Evolutionary conservation across 1,140 invertebrate species (phyloP).

Genomic region (Trigoniulus corallinus): DNA sequence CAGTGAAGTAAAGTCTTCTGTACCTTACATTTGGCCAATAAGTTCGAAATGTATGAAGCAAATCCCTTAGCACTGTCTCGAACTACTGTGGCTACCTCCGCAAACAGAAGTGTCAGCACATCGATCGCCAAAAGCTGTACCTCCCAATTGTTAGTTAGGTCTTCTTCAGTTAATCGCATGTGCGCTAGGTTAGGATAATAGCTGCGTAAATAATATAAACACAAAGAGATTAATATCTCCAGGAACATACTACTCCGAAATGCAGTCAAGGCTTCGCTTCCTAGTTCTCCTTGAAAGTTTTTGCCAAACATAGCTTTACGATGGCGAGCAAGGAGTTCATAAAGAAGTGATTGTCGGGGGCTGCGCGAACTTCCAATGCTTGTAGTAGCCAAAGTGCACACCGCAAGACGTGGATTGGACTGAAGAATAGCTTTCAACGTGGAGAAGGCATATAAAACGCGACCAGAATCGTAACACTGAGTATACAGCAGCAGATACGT

Average conservation of each 20-base stretch:
- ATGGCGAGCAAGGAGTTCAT: constrained; percentile 53
- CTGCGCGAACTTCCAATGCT: constrained; percentile 33
- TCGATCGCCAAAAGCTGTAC: constrained; percentile 58
- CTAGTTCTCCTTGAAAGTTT: constrained; percentile 50
- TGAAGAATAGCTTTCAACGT: constrained; percentile 54
- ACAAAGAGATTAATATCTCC: constrained; percentile 58
- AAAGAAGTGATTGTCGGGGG: constrained; percentile 30
- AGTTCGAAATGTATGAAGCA: constrained; percentile 62
- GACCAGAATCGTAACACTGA: constrained; percentile 58
- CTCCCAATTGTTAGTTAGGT: constrained; percentile 55
- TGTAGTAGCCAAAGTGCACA: constrained; percentile 51
- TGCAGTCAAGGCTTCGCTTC: constrained; percentile 31
- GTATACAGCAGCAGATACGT: constrained; percentile 67
- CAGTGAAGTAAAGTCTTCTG: constrained; percentile 79
- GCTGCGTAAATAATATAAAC: constrained; percentile 60
- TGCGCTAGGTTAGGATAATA: constrained; percentile 57
- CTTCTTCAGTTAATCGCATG: constrained; percentile 46
- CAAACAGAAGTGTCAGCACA: constrained; percentile 55
- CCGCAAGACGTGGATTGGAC: constrained; percentile 51
- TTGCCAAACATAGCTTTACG: constrained; percentile 62
- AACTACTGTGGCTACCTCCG: constrained; percentile 62
- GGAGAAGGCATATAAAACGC: constrained; percentile 58
- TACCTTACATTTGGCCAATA: constrained; percentile 64
- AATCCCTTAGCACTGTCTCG: constrained; percentile 62
- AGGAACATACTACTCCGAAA: constrained; percentile 62